Evolutionary conservation across 2,888 invertebrate genomes (phyloP).

Genomic region (Dendrolimus pini): DNA sequence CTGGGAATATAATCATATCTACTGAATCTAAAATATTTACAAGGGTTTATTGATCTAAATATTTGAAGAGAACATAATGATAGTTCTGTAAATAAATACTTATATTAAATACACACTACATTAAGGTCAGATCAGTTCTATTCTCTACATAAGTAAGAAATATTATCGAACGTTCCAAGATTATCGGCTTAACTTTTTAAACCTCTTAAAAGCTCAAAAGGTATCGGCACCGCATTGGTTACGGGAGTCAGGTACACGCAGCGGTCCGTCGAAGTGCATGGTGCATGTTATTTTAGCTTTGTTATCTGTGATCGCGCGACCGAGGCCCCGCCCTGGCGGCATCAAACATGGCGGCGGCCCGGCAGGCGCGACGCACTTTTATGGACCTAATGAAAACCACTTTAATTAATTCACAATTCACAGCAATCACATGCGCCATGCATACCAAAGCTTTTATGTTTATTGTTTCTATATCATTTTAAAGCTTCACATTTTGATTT

Average conservation of each 20-base stretch:
- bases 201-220: conserved; percentile 4
- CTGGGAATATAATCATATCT: too few relatives aligned
- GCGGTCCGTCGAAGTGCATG: conserved; percentile 13
- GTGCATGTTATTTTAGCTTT: conserved; percentile 30
- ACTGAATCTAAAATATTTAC: too few relatives aligned
- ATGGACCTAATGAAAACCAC: conserved; percentile 70
- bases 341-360: conserved; percentile 23
- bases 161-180: background rate
- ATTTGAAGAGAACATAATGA: too few relatives aligned
- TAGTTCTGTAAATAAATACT: too few relatives aligned
- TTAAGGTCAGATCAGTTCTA: too few relatives aligned
- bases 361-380: conserved; percentile 36
- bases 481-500: conserved; percentile 69
- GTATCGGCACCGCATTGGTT: conserved; percentile 8
- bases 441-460: conserved; percentile 66
- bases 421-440: conserved; percentile 66
- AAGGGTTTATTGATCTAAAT: too few relatives aligned
- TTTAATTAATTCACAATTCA: conserved; percentile 76
- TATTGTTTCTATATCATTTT: conserved; percentile 72
- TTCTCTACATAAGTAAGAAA: too few relatives aligned
- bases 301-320: conserved; percentile 50
- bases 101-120: too few relatives aligned
- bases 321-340: conserved; percentile 32
- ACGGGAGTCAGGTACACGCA: conserved; percentile 6
- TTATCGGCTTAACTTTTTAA: conserved; percentile 8